Conservation (phyloP, 2,113 vertebrate species). For the Pycnonotus jocosus region DNA sequence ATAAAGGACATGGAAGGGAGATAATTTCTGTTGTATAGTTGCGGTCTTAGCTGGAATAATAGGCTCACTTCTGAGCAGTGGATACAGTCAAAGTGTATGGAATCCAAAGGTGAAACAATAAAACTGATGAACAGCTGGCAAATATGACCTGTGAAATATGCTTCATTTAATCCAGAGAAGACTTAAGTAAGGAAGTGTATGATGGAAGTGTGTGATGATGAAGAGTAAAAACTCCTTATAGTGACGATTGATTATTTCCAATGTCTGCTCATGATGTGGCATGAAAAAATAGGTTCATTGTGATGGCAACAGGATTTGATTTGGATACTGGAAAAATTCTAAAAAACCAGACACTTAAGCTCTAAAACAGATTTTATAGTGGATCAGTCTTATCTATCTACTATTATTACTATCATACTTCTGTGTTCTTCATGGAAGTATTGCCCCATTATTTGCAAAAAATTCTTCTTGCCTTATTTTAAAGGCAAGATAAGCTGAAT, state of each 20-base stretch:
- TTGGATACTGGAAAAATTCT: not conserved
- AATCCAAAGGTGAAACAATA: not conserved
- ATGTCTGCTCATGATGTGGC: fast-evolving
- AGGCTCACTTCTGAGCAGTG: not conserved
- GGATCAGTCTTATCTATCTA: not conserved
- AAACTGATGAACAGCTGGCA: not conserved
- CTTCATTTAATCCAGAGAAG: not conserved
- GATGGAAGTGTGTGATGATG: not conserved
- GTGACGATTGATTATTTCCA: not conserved
- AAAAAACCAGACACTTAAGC: not conserved
- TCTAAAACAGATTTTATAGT: not conserved
- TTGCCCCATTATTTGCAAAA: not conserved
- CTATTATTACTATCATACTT: not conserved
- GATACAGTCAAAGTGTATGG: not conserved
- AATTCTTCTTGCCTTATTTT: not conserved
- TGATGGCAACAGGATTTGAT: not conserved
- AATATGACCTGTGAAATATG: not conserved
- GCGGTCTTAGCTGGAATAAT: not conserved
- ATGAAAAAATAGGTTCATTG: not conserved
- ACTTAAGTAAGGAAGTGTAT: not conserved
- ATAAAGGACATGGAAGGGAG: not conserved
- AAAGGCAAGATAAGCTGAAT: not conserved
- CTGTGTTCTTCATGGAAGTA: not conserved
- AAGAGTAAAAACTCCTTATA: not conserved
- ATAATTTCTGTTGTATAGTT: not conserved